Evolutionary conservation across 2,113 vertebrate genomes (phyloP).

Genomic region (Willisornis vidua): DNA sequence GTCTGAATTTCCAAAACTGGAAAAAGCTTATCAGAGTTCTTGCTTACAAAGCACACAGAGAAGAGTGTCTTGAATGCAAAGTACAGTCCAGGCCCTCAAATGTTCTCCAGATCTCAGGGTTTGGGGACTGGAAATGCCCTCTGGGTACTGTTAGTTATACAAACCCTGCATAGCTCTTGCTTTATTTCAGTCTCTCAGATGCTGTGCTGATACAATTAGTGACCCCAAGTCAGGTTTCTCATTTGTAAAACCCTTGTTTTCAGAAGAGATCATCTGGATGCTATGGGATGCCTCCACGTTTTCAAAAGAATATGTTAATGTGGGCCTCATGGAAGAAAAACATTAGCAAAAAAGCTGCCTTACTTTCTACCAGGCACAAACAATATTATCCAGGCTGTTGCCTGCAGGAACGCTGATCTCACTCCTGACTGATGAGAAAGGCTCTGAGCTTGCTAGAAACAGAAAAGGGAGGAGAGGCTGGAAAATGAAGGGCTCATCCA

Average conservation of each 20-base stretch:
- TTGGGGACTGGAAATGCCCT: slow-evolving; percentile 21
- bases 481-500: background rate
- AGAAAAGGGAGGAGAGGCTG: background rate
- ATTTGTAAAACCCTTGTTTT: background rate
- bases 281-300: background rate
- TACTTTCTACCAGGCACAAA: background rate
- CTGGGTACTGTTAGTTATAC: background rate
- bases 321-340: background rate
- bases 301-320: background rate
- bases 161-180: background rate
- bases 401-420: slow-evolving; percentile 25
- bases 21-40: slow-evolving; percentile 55
- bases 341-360: background rate
- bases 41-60: slow-evolving; percentile 56
- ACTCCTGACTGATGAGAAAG: background rate
- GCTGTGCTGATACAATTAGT: slow-evolving; percentile 5
- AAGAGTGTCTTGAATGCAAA: slow-evolving; percentile 44
- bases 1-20: slow-evolving; percentile 57
- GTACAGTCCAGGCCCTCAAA: slow-evolving; percentile 17
- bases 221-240: background rate
- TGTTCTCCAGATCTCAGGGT: background rate
- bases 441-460: background rate
- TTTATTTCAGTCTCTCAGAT: slow-evolving; percentile 25
- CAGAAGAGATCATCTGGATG: slow-evolving; percentile 14
- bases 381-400: background rate